Evolutionary conservation across 2,113 vertebrate genomes (phyloP), one percentile per base, ranked within the genome.

Genomic region (Euleptes europaea): DNA sequence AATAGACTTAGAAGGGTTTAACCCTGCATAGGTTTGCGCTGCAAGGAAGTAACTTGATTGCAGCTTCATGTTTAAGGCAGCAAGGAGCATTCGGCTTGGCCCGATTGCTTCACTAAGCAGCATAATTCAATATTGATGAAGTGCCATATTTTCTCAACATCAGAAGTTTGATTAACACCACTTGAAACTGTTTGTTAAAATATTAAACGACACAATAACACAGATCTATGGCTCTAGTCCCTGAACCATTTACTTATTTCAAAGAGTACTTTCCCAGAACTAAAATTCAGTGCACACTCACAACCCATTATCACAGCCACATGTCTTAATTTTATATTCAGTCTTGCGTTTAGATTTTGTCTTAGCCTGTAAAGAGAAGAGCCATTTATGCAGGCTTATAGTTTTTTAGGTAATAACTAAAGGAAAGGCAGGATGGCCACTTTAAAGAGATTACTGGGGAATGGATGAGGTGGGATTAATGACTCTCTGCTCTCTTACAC

Each of bases 391-490:
- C 73, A 66, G 71, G 78, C 80, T 75, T 67, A 84, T 69, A 75
- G 1, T 15, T 21, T 86, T 91, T 73, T 89, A 88, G 73, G 38
- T 89, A 0, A 4, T 40, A 87, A 73, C 83, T 84, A 60, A 44
- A 88, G 31, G 54, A 57, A 86, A 80, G 78, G 88, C 81, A 26
- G 67, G 23, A 70, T 26, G 84, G 26, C 65, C 49, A 78, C 38
- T 89, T 86, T 65, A 76, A 93, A 89, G 92, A 90, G 38, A 69
- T 90, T 77, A 90, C 80, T 63, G 26, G 8, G 60, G 60, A 28
- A 19, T 63, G 23, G 21, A 19, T 57, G 54, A 19, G 54, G 19
- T 35, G 83, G 71, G 57, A 83, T 92, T 87, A 89, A 85, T 42
- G 35, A 57, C 57, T 84, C 65, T 90, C 83, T 91, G 2, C 1